These are phyloP conservation scores for Naja naja DNA, from an alignment of 2,113 vertebrate genomes.

Conservation along the genomic window DNA sequence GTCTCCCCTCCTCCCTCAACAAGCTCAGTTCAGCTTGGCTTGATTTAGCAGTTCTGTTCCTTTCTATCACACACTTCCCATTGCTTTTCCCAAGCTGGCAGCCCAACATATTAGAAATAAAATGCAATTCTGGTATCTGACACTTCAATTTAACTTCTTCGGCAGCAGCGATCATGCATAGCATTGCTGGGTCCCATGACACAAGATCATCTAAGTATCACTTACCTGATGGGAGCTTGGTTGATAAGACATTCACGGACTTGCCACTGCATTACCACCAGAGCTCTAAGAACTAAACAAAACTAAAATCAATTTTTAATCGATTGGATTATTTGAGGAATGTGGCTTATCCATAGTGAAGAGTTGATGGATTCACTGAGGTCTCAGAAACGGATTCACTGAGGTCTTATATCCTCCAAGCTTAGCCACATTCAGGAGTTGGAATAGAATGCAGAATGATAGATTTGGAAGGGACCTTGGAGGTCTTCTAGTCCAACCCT, in stretches of 20 bases:
- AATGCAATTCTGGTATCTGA: constrained; percentile 75
- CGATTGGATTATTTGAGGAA: constrained; percentile 74
- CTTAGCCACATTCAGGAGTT: constrained; percentile 30
- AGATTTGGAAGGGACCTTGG: background rate
- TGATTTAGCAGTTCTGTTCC: constrained; percentile 67
- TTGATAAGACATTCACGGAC: constrained; percentile 63
- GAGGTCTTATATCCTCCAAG: constrained; percentile 37
- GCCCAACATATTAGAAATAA: constrained; percentile 79
- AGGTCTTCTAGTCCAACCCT: background rate
- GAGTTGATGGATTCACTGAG: constrained; percentile 53
- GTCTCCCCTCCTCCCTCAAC: constrained; percentile 19
- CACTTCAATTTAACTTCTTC: constrained; percentile 78
- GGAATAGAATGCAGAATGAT: background rate
- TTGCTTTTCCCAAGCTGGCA: constrained; percentile 70
- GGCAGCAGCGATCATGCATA: constrained; percentile 74
- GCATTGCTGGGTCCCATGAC: constrained; percentile 68
- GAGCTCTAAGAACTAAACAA: constrained; percentile 52
- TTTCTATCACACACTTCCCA: constrained; percentile 64
- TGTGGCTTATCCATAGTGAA: constrained; percentile 43
- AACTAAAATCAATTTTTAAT: constrained; percentile 75
- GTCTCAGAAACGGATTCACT: constrained; percentile 55
- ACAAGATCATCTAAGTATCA: constrained; percentile 79
- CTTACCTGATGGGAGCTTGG: constrained; percentile 69
- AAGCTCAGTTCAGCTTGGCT: constrained; percentile 49
- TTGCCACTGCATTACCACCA: constrained; percentile 68